phyloP scores from a whole-genome alignment of 2,797 vertebrate genomes.

The Sebastes hopkinsi region DNA sequence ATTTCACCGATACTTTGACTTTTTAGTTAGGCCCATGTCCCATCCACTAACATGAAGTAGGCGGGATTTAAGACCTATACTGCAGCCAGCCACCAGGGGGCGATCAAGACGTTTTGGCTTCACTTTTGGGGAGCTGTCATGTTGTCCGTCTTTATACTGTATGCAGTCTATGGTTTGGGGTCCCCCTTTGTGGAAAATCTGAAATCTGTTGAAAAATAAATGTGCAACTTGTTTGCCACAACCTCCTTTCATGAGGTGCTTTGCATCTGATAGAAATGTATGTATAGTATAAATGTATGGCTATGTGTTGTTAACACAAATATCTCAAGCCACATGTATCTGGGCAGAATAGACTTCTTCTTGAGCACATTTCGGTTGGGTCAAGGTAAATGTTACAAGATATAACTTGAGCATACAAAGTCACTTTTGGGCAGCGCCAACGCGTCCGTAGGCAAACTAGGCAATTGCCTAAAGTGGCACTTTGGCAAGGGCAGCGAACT shows the following conservation, averaged over 20 bases:
- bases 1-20: too few species aligned
- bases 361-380: not conserved
- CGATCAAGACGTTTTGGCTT: too few species aligned
- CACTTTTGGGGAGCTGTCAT: too few species aligned
- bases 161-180: not conserved
- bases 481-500: too few species aligned
- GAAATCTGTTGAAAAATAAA: not conserved
- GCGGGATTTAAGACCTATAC: too few species aligned
- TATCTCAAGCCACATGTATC: not conserved
- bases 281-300: not conserved
- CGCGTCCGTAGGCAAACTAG: fast-evolving
- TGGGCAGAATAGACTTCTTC: too few species aligned
- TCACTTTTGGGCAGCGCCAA: not conserved
- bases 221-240: not conserved
- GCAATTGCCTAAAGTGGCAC: too few species aligned
- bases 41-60: fast-evolving
- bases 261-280: not conserved
- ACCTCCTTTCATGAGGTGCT: not conserved
- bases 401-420: not conserved
- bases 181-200: not conserved
- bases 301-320: not conserved
- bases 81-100: too few species aligned
- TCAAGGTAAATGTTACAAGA: not conserved
- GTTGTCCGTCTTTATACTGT: too few species aligned
- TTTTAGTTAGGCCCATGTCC: too few species aligned